Evolutionary conservation across 2,113 vertebrate species (phyloP).

Genomic region (Gracilinanus agilis): DNA sequence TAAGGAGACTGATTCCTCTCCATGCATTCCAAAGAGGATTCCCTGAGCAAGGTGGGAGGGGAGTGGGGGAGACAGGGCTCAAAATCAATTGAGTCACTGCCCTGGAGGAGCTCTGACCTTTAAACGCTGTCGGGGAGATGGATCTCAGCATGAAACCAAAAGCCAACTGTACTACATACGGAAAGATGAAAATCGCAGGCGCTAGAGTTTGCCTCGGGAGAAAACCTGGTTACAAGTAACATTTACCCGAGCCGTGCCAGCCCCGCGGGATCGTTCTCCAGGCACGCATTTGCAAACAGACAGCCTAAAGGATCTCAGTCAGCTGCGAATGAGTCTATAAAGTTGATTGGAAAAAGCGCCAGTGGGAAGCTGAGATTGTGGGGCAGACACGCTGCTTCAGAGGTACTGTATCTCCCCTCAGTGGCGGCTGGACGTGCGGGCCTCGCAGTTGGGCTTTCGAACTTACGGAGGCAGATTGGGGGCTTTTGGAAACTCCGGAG

Average conservation of each 20-base stretch:
- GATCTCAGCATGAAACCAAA: background rate
- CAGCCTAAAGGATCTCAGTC: constrained; percentile 77
- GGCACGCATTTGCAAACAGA: constrained; percentile 75
- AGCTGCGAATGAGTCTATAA: constrained; percentile 68
- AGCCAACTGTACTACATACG: background rate
- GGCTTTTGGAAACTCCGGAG: constrained; percentile 11
- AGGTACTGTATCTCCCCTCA: constrained; percentile 27
- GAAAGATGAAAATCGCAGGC: constrained; percentile 74
- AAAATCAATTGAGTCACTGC: constrained; percentile 23
- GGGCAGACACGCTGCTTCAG: constrained; percentile 43
- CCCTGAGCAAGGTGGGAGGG: constrained; percentile 65
- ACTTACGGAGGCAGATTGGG: background rate
- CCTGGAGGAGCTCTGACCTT: constrained; percentile 66
- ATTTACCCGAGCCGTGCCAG: constrained; percentile 72
- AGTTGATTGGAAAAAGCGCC: constrained; percentile 63
- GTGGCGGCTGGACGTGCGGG: constrained; percentile 4
- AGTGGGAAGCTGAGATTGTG: constrained; percentile 49
- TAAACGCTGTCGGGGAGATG: constrained; percentile 68
- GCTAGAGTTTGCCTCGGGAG: constrained; percentile 77
- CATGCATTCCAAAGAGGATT: constrained; percentile 79
- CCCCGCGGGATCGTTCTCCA: constrained; percentile 71
- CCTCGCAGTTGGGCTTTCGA: background rate
- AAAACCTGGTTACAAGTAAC: constrained; percentile 70
- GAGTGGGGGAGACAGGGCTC: constrained; percentile 50
- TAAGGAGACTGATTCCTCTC: constrained; percentile 79